These are phyloP conservation scores for Philopedon plagiatum DNA, from an alignment of 2,888 invertebrate genomes.

Conservation along the genomic window DNA sequence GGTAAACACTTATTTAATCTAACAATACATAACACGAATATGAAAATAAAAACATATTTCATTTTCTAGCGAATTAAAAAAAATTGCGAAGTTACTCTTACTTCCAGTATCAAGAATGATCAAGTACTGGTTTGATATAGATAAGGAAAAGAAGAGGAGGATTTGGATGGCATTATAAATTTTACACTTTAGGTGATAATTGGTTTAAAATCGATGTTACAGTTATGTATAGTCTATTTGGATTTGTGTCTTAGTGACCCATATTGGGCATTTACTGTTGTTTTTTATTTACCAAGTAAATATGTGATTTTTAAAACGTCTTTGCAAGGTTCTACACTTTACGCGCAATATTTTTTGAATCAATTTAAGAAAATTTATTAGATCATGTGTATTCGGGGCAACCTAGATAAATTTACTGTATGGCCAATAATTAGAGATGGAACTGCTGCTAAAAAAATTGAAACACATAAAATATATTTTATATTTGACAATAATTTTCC, in stretches of 20 bases:
- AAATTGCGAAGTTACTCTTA: slow-evolving; percentile 5
- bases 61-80: slow-evolving; percentile 41
- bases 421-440: not conserved
- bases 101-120: slow-evolving; percentile 17
- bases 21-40: slow-evolving; percentile 39
- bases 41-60: slow-evolving; percentile 28
- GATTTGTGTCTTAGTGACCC: slow-evolving; percentile 51
- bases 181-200: slow-evolving; percentile 62
- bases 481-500: too few relatives aligned
- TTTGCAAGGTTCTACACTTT: slow-evolving; percentile 14
- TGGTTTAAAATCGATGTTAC: slow-evolving; percentile 61
- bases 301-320: slow-evolving; percentile 22
- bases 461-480: not conserved
- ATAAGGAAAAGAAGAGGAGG: slow-evolving; percentile 34
- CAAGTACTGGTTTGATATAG: slow-evolving; percentile 40
- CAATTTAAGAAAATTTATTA: slow-evolving; percentile 36
- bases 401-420: slow-evolving; percentile 20
- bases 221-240: slow-evolving; percentile 59
- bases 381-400: slow-evolving; percentile 14
- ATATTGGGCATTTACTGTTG: slow-evolving; percentile 41
- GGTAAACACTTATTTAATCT: slow-evolving; percentile 54
- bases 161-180: slow-evolving; percentile 58
- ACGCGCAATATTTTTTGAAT: slow-evolving; percentile 9
- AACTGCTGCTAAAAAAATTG: not conserved
- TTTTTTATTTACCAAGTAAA: slow-evolving; percentile 47